These are phyloP conservation scores for Sminthurides bifidus DNA, from an alignment of 1,140 invertebrate genomes.

Conservation along the genomic window DNA sequence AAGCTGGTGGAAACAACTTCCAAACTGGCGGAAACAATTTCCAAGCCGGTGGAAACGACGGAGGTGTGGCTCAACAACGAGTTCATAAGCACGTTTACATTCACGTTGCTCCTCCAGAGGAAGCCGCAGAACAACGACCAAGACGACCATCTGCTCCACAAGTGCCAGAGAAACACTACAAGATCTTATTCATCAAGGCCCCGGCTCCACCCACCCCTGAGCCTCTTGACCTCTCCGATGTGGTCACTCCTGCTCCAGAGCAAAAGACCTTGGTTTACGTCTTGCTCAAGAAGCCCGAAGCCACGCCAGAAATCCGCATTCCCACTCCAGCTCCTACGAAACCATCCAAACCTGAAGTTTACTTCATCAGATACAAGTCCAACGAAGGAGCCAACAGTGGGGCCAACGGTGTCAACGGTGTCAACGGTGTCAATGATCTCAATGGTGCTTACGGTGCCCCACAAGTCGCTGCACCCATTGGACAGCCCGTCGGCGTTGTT, in stretches of 20 bases:
- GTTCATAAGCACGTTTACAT: constrained; percentile 4
- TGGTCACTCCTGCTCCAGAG: constrained; percentile 37
- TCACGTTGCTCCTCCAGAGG: constrained; percentile 24
- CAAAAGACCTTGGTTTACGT: constrained; percentile 80
- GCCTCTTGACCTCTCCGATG: background rate
- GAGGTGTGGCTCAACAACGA: constrained; percentile 22
- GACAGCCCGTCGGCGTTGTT: background rate
- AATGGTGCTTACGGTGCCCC: background rate
- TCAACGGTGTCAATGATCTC: background rate
- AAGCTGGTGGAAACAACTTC: background rate
- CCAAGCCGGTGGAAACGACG: constrained; percentile 13
- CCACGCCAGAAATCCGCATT: constrained; percentile 48
- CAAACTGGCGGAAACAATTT: constrained; percentile 7
- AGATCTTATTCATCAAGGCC: constrained; percentile 74
- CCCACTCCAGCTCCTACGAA: constrained; percentile 43
- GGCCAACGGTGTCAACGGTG: background rate
- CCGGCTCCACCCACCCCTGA: constrained; percentile 37
- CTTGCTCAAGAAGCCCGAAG: constrained; percentile 68
- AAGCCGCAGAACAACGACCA: constrained; percentile 4
- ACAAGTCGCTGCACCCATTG: too few species aligned
- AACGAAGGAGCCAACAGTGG: background rate
- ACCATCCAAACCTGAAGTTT: constrained; percentile 48
- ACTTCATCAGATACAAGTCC: background rate
- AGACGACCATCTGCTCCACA: constrained; percentile 7
- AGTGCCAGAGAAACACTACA: constrained; percentile 25